These are phyloP conservation scores for Ceratina japonica DNA, from an alignment of 1,140 invertebrate genomes.

Conservation along the genomic window DNA sequence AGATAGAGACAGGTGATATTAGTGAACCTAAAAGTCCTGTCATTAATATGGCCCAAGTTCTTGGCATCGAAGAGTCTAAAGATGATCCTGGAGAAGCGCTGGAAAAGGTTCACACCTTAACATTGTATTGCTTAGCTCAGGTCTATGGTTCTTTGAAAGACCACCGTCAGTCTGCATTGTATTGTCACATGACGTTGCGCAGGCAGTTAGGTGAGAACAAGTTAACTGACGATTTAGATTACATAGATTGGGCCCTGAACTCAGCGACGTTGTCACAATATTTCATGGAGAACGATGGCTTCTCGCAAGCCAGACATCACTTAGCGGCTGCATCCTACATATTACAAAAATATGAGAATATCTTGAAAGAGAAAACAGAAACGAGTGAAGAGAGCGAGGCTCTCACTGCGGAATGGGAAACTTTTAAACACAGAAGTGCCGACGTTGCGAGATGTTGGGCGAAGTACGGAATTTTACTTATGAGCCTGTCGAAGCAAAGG, in stretches of 20 bases:
- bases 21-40: slow-evolving; percentile 60
- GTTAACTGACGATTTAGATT: slow-evolving; percentile 83
- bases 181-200: slow-evolving; percentile 91
- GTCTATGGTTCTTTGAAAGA: slow-evolving; percentile 88
- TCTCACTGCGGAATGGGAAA: slow-evolving; percentile 84
- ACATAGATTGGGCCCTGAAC: slow-evolving; percentile 94
- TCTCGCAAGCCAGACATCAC: slow-evolving; percentile 89
- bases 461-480: slow-evolving; percentile 90
- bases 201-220: slow-evolving; percentile 86
- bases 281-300: slow-evolving; percentile 88
- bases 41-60: slow-evolving; percentile 68
- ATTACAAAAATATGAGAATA: slow-evolving; percentile 83
- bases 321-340: slow-evolving; percentile 88
- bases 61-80: slow-evolving; percentile 80
- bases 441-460: slow-evolving; percentile 94
- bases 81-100: slow-evolving; percentile 79
- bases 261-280: slow-evolving; percentile 94
- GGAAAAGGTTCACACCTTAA: slow-evolving; percentile 90
- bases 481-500: slow-evolving; percentile 86
- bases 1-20: slow-evolving; percentile 53
- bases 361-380: slow-evolving; percentile 73
- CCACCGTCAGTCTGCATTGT: slow-evolving; percentile 87
- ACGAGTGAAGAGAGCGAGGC: slow-evolving; percentile 81
- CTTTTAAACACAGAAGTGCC: slow-evolving; percentile 87
- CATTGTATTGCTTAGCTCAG: slow-evolving; percentile 93